phyloP scores from a whole-genome alignment of 2,888 invertebrate genomes.

The Micropterix aruncella region DNA sequence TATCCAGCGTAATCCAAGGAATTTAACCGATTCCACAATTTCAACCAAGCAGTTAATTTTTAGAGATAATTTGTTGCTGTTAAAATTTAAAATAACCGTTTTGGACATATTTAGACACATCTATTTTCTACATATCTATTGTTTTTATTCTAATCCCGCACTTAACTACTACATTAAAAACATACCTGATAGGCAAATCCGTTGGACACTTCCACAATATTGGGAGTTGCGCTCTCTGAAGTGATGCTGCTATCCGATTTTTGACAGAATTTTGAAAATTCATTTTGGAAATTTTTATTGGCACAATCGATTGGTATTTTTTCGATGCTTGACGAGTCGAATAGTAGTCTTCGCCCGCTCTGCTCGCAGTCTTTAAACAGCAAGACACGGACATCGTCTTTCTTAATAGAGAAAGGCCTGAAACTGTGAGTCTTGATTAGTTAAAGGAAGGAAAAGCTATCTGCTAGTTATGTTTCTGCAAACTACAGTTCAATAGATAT shows the following conservation, averaged over 20 bases:
- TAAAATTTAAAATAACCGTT: too few relatives aligned
- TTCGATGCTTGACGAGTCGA: constrained; percentile 63
- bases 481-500: too few relatives aligned
- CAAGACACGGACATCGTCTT: constrained; percentile 65
- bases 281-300: constrained; percentile 7
- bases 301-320: constrained; percentile 31
- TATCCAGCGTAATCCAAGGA: too few relatives aligned
- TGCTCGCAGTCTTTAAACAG: constrained; percentile 79
- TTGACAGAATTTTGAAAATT: constrained; percentile 14
- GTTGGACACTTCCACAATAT: constrained; percentile 46
- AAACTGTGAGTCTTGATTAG: too few relatives aligned
- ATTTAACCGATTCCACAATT: too few relatives aligned
- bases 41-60: too few relatives aligned
- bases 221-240: constrained; percentile 19
- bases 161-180: constrained; percentile 6
- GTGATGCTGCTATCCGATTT: constrained; percentile 25
- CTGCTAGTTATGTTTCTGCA: too few relatives aligned
- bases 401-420: constrained; percentile 48
- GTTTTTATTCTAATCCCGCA: not conserved
- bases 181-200: constrained; percentile 52
- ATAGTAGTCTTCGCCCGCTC: constrained; percentile 64
- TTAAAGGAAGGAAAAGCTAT: too few relatives aligned
- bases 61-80: too few relatives aligned
- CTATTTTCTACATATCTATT: too few relatives aligned
- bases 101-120: too few relatives aligned